phyloP scores from a whole-genome alignment of 1,140 invertebrate species.

The Linepithema humile region DNA sequence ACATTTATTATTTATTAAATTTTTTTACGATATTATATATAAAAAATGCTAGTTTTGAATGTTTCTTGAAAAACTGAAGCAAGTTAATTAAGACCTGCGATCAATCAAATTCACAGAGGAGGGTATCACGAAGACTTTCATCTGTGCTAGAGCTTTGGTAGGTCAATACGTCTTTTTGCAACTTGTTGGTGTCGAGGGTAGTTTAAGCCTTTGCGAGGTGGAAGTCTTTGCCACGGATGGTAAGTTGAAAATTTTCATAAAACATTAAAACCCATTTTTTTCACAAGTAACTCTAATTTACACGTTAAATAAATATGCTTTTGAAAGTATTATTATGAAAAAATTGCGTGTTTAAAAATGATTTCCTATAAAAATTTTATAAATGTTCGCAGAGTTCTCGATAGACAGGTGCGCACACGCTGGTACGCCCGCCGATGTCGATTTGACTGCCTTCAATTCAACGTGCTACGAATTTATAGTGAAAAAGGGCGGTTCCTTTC shows the following conservation, averaged over 20 bases:
- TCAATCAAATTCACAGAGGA: conserved; percentile 88
- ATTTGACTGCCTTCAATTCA: conserved; percentile 91
- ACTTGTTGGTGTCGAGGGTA: conserved; percentile 95
- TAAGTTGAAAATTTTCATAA: conserved; percentile 78
- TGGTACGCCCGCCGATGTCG: conserved; percentile 89
- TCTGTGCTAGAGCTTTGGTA: conserved; percentile 92
- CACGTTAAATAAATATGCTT: too few relatives aligned
- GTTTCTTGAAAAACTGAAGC: neutral
- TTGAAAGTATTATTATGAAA: too few relatives aligned
- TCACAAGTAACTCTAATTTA: neutral
- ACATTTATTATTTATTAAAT: neutral
- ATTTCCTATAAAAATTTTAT: conserved; percentile 7
- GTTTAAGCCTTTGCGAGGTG: conserved; percentile 95
- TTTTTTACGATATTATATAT: neutral
- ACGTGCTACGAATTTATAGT: conserved; percentile 96
- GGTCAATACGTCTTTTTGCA: conserved; percentile 95
- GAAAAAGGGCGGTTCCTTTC: conserved; percentile 91
- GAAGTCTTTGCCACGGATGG: conserved; percentile 96
- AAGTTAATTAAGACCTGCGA: conserved; percentile 22
- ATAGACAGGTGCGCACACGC: conserved; percentile 90
- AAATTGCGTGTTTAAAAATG: too few relatives aligned
- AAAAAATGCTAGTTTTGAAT: conserved; percentile 28
- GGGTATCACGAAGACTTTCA: conserved; percentile 95
- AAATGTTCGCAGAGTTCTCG: conserved; percentile 88
- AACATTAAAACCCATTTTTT: neutral